Conservation (phyloP, 2,888 invertebrate genomes). For the Hipparchia semele region DNA sequence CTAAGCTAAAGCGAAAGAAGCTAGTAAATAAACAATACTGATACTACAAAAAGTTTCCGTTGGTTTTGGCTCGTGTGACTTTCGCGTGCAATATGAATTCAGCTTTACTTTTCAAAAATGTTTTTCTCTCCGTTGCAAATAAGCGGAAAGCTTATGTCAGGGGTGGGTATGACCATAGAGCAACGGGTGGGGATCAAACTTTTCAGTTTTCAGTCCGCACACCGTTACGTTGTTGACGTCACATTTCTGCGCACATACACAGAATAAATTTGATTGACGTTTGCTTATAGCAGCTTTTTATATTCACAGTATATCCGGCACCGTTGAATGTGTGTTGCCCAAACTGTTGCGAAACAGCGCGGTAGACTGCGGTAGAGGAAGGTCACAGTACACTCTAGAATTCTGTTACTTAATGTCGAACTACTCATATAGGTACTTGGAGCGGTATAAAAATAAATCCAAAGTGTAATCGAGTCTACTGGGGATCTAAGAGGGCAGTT, state of each 20-base stretch:
- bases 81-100: not conserved
- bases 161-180: no score
- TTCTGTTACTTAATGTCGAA: constrained; percentile 12
- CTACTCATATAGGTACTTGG: not conserved
- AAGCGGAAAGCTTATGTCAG: no score
- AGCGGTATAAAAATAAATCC: not conserved
- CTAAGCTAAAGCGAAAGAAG: no score
- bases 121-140: no score
- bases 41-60: no score
- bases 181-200: no score
- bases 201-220: no score
- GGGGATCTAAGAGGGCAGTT: no score
- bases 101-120: no score
- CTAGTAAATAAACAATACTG: no score
- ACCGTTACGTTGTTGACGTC: not conserved
- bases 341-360: constrained; percentile 14
- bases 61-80: no score
- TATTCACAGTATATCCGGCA: constrained; percentile 9
- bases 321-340: not conserved
- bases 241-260: not conserved
- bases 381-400: constrained; percentile 8
- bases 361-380: not conserved
- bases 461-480: not conserved
- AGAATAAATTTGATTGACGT: not conserved
- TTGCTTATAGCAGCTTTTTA: not conserved